Evolutionary conservation across 2,113 vertebrate genomes (phyloP).

Genomic region (Gavia stellata): DNA sequence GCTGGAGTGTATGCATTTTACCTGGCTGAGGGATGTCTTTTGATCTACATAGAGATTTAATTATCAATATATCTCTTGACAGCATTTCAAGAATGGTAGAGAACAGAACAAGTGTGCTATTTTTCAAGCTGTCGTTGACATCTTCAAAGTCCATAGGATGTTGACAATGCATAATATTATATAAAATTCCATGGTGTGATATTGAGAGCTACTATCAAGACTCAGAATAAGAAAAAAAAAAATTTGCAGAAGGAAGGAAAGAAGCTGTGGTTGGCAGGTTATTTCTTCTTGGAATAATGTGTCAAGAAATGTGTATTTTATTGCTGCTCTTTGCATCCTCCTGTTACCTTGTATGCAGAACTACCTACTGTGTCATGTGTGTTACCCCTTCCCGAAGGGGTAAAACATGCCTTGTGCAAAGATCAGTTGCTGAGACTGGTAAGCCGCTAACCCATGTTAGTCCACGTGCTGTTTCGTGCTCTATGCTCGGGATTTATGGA

Average conservation of each 20-base stretch:
- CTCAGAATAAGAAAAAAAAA: not conserved
- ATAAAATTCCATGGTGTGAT: not conserved
- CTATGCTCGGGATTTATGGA: not conserved
- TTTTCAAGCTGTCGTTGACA: not conserved
- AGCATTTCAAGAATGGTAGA: not conserved
- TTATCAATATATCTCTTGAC: constrained; percentile 26
- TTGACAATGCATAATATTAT: constrained; percentile 3
- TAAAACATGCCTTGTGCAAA: not conserved
- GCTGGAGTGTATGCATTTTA: constrained; percentile 5
- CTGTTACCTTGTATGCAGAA: not conserved
- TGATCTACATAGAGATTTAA: constrained; percentile 10
- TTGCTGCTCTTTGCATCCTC: not conserved
- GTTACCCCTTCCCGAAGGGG: not conserved
- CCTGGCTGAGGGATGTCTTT: not conserved
- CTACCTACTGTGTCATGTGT: not conserved
- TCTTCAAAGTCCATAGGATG: not conserved
- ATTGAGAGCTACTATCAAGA: not conserved
- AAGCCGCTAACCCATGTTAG: not conserved
- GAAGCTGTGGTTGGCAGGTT: not conserved
- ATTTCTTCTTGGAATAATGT: not conserved
- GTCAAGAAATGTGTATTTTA: not conserved
- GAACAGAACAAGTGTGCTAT: not conserved
- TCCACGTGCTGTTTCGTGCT: not conserved
- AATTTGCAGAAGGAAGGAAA: not conserved
- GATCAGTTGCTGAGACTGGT: not conserved